phyloP scores from a whole-genome alignment of 2,113 vertebrate genomes.

The Psophia crepitans region DNA sequence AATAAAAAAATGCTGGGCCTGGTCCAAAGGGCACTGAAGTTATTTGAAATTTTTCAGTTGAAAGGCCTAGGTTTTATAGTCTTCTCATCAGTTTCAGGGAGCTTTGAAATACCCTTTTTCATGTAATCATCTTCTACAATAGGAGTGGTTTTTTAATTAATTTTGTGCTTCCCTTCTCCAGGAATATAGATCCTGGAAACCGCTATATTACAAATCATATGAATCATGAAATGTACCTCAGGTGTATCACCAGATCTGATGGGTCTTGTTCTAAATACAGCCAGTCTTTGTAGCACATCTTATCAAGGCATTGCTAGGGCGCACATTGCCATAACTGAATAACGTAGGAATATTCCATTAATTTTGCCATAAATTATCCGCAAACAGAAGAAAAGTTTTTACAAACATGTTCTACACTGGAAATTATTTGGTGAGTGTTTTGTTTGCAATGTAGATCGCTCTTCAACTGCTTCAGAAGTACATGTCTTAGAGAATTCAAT shows the following conservation, averaged over 20 bases:
- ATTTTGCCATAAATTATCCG: neutral
- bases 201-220: neutral
- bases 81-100: neutral
- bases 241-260: neutral
- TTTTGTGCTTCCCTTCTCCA: neutral
- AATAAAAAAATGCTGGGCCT: neutral
- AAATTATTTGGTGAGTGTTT: neutral
- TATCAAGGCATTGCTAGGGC: neutral
- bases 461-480: neutral
- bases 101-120: neutral
- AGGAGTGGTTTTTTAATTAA: neutral
- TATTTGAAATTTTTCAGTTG: neutral
- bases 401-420: neutral
- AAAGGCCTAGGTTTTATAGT: neutral
- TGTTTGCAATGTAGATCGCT: neutral
- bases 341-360: neutral
- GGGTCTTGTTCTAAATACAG: neutral
- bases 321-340: neutral
- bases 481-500: neutral
- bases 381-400: constrained; percentile 18
- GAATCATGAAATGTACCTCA: neutral
- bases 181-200: neutral
- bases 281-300: neutral
- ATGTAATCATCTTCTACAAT: neutral
- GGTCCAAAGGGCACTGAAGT: neutral